Evolutionary conservation across 2,797 vertebrate species (phyloP).

Genomic region (Coregonus sp.): DNA sequence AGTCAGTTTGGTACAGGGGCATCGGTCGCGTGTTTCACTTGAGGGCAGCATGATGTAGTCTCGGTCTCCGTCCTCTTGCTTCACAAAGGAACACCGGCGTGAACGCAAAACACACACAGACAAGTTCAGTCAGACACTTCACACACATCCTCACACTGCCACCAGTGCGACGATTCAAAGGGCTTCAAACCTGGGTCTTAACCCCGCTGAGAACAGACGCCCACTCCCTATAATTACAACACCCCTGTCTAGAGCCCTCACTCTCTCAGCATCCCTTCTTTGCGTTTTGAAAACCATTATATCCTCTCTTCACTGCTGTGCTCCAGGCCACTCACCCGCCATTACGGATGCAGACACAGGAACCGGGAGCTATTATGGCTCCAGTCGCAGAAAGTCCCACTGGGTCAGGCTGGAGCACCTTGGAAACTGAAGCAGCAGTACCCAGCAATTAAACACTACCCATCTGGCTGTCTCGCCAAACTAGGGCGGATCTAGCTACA

Average conservation of each 20-base stretch:
- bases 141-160: not conserved
- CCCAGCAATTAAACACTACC: not conserved
- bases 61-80: not conserved
- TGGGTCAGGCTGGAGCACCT: not conserved
- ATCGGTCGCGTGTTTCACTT: not conserved
- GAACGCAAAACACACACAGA: not conserved
- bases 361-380: not conserved
- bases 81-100: not conserved
- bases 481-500: not conserved
- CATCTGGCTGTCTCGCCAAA: not conserved
- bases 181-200: not conserved
- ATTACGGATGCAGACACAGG: not conserved
- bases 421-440: not conserved
- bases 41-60: not conserved
- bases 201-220: not conserved
- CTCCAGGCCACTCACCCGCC: slow-evolving; percentile 4
- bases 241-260: not conserved
- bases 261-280: not conserved
- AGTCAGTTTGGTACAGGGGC: not conserved
- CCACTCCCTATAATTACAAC: not conserved
- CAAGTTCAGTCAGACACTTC: not conserved
- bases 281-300: not conserved
- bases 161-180: not conserved
- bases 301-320: slow-evolving; percentile 3
- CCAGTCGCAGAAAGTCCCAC: not conserved